These are phyloP conservation scores for Prenolepis imparis DNA, from an alignment of 2,888 invertebrate genomes.

Conservation along the genomic window DNA sequence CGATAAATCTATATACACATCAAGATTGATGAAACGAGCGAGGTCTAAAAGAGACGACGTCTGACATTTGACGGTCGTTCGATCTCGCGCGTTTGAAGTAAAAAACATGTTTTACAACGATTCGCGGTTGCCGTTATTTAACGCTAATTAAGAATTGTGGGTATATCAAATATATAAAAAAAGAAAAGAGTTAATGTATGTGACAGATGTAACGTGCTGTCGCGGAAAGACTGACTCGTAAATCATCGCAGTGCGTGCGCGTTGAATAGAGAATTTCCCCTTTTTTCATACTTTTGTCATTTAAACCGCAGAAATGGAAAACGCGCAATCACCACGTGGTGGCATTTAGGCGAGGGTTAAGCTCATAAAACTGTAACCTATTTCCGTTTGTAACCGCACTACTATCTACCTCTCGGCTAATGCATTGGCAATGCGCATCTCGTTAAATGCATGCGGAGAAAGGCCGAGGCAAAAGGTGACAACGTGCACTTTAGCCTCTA, in stretches of 20 bases:
- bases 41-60: constrained; percentile 48
- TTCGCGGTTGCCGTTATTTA: neutral
- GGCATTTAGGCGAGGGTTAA: constrained; percentile 21
- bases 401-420: neutral
- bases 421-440: neutral
- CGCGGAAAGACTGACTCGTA: constrained; percentile 25
- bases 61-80: constrained; percentile 59
- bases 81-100: neutral
- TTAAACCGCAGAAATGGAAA: constrained; percentile 13
- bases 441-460: neutral
- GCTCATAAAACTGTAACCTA: constrained; percentile 10
- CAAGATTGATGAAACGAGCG: constrained; percentile 17
- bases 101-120: constrained; percentile 2
- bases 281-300: constrained; percentile 22
- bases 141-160: neutral
- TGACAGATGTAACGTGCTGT: neutral
- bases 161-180: neutral
- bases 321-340: constrained; percentile 19
- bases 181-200: neutral
- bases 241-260: constrained; percentile 26
- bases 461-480: constrained; percentile 11
- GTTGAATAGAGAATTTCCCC: neutral
- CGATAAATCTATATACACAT: constrained; percentile 59
- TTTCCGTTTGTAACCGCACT: constrained; percentile 3
- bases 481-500: neutral